These are phyloP conservation scores for Psilopogon haemacephalus DNA, from an alignment of 2,113 vertebrate species.

Conservation along the genomic window DNA sequence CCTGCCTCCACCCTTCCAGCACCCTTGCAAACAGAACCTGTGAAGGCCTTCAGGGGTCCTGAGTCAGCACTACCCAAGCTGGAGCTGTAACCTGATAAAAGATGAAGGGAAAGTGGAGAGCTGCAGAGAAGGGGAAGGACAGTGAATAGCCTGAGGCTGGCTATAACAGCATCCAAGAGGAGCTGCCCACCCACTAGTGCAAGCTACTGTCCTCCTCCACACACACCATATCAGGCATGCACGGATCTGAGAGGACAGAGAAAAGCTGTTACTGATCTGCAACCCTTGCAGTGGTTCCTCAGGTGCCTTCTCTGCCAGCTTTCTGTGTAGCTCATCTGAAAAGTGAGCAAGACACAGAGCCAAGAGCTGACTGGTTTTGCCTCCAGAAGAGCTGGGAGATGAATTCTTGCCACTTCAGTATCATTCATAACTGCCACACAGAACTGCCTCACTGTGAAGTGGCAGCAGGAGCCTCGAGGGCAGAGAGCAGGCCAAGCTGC, in stretches of 20 bases:
- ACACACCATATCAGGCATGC: background rate
- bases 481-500: background rate
- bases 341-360: background rate
- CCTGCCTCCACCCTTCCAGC: background rate
- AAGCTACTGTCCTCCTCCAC: background rate
- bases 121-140: background rate
- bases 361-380: background rate
- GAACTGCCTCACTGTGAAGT: background rate
- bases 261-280: background rate
- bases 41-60: background rate
- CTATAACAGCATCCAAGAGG: background rate
- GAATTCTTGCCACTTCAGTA: background rate
- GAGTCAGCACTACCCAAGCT: background rate
- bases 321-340: background rate
- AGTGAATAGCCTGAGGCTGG: background rate
- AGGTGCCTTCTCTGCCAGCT: background rate
- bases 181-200: background rate
- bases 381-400: background rate
- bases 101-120: accelerated
- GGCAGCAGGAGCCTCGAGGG: background rate
- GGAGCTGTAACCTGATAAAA: background rate
- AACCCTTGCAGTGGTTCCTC: background rate
- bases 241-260: background rate
- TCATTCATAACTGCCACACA: background rate
- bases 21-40: accelerated